Evolutionary conservation across 2,113 vertebrate genomes (phyloP), one percentile per base, ranked within the genome.

Genomic region (Muntiacus muntjak): DNA sequence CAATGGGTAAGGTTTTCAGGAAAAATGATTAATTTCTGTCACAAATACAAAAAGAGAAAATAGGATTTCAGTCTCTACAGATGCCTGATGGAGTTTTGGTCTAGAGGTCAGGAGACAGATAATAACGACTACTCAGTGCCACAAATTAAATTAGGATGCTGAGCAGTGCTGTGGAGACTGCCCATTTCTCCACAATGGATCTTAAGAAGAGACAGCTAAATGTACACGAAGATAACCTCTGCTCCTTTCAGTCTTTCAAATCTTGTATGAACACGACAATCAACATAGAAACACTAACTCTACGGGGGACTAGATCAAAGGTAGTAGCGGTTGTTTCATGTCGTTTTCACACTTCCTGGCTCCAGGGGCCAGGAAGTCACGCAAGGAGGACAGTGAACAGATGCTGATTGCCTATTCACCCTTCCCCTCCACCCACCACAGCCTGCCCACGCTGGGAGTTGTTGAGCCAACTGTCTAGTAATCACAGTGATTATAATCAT

Each of bases 371-470:
- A 81, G 55, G 67, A 52, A 86, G 30, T 36, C 11, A 57, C 0
- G 7, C 28, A 57, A 64, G n/a, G 14, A n/a, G 10, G 2, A 71
- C 2, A 19, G 0, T 15, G 23, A 40, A 5, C 33, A 45, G 45
- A 74, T 36, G 6, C 3, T 43, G 21, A 82, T 0, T 45, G 1
- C 62, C 60, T 50, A 5, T 2, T 86, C 30, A 76, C 19, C 54
- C 17, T 9, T 43, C 7, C 19, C 12, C 7, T 16, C n/a, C 19
- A 50, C 17, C 8, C n/a, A 5, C 21, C 28, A 2, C 15, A 55
- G 6, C 19, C 10, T 43, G 3, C 28, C 23, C 21, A 3, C 1
- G 4, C 36, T 17, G 4, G 13, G 2, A 74, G 10, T 12, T 33
- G 19, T 7, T 43, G 10, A 76, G 15, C 21, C 23, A 47, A 11